Base-by-base conservation (phyloP, 30 jellyfish, hydroid and myxozoan genomes). In the Rhopilema esculentum region DNA sequence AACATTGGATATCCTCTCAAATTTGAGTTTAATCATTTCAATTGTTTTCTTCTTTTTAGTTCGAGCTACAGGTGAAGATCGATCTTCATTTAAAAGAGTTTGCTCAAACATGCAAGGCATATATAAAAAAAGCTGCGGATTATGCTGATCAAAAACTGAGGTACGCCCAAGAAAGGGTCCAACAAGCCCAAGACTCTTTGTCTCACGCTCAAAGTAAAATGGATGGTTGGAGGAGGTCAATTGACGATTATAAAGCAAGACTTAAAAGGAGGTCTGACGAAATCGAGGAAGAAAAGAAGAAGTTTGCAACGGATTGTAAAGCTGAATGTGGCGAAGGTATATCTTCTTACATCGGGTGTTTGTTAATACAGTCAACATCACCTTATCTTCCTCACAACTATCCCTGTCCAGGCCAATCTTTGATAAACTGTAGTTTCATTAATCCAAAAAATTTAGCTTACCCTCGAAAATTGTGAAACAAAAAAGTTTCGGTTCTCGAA, bases 311-410 rank as follows among this genome's bases (percentile, higher is more conserved):
- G 8, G 84, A 82, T 53, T 89, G 97, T 66, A 83, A 72, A 50
- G 21, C 49, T 25, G 76, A 82, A 9, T 89, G 97, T 81, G 93
- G 93, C 61, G 63, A 70, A 83, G 92, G 97, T 89, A 40, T 17
- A 82, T 84, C 30, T 20, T 4, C 29, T 40, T 22, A 64, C n/a
- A 64, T 64, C 24, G 24, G 24, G 19, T 51, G 67, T 16, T 51
- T 51, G 16, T 19, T 51, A 19, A 19, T 66, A 9, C 22, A 66
- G n/a, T n/a, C n/a, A n/a, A n/a, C n/a, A n/a, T n/a, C n/a, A n/a
- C n/a, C n/a, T n/a, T n/a, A n/a, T n/a, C n/a, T n/a, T n/a, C n/a
- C n/a, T n/a, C n/a, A n/a, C n/a, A n/a, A n/a, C n/a, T n/a, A n/a
- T n/a, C n/a, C n/a, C n/a, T n/a, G n/a, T n/a, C n/a, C n/a, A n/a